phyloP scores from a whole-genome alignment of 2,797 vertebrate genomes.

The Urosaurus nigricauda region DNA sequence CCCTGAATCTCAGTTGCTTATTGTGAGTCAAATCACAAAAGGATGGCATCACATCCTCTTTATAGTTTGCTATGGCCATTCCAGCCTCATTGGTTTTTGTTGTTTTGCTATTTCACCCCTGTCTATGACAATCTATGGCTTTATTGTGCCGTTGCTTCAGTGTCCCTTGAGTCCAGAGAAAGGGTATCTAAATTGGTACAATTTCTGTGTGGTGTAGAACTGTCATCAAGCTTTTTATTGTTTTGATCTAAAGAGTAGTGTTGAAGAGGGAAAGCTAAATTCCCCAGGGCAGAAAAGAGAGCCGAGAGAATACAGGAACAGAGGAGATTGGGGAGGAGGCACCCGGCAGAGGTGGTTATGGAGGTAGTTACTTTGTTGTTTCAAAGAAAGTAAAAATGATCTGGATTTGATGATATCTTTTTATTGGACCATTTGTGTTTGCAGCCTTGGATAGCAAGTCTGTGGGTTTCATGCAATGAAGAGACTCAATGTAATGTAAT shows the following conservation, averaged over 20 bases:
- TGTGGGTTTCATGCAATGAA: neutral
- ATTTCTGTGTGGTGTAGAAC: neutral
- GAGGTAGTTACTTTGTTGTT: neutral
- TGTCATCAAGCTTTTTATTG: conserved; percentile 17
- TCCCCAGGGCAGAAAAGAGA: neutral
- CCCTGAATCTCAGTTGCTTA: too few relatives aligned
- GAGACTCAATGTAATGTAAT: neutral
- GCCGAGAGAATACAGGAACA: neutral
- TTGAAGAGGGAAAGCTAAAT: neutral
- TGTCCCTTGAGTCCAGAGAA: neutral
- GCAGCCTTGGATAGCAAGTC: neutral
- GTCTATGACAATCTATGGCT: neutral
- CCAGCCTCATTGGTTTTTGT: neutral
- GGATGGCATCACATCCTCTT: neutral
- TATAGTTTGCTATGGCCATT: neutral
- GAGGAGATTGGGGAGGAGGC: neutral
- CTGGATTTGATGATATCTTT: neutral
- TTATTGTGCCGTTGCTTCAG: neutral
- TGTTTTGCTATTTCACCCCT: neutral
- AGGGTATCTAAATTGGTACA: neutral
- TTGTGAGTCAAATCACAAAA: neutral
- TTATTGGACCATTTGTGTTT: conserved; percentile 3
- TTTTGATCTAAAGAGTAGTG: neutral
- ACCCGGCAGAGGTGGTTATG: neutral
- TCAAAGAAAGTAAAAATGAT: neutral